phyloP scores from a whole-genome alignment of 2,797 vertebrate species.

The Eremophila alpestris region DNA sequence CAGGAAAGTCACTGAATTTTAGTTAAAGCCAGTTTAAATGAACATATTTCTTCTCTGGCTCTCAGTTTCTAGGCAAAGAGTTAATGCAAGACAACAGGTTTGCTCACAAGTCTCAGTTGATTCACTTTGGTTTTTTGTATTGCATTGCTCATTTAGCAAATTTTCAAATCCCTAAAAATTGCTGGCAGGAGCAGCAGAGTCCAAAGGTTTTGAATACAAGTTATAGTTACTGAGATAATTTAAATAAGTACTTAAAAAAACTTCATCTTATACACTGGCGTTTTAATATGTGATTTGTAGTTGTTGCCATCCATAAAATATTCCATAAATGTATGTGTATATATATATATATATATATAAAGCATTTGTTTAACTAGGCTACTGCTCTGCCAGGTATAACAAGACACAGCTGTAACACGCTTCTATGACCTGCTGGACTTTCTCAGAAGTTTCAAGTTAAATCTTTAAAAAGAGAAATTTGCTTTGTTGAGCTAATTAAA shows the following conservation, averaged over 20 bases:
- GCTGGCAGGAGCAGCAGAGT: neutral
- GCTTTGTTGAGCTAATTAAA: neutral
- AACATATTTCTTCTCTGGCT: neutral
- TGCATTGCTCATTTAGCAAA: neutral
- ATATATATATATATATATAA: neutral
- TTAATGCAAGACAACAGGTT: neutral
- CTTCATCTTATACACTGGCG: neutral
- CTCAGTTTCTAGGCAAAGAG: neutral
- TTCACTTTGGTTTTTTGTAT: accelerated
- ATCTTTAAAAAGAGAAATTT: neutral
- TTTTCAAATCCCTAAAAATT: neutral
- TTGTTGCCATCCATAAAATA: neutral
- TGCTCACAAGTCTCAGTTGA: neutral
- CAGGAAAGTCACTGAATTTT: neutral
- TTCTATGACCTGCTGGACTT: neutral
- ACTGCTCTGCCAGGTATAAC: neutral
- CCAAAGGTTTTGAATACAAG: neutral
- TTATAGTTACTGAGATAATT: neutral
- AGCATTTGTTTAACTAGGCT: neutral
- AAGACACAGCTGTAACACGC: neutral
- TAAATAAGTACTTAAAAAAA: neutral
- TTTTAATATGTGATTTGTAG: neutral
- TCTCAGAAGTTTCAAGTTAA: neutral
- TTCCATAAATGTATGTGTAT: neutral
- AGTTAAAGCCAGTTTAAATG: neutral